Evolutionary conservation across 2,113 vertebrate species (phyloP).

Genomic region (Neodon shergylaensis): DNA sequence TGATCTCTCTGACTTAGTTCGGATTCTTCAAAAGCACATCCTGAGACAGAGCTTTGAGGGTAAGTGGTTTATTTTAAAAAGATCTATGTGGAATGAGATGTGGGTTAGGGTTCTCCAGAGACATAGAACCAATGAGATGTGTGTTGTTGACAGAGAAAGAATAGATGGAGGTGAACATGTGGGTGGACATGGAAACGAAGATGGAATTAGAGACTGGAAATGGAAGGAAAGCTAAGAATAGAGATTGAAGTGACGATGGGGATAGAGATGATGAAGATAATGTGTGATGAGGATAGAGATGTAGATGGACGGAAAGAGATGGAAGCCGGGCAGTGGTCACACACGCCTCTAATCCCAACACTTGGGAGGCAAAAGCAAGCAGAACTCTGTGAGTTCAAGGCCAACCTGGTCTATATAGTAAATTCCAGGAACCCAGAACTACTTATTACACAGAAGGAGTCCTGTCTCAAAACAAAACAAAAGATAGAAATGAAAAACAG

Average conservation of each 20-base stretch:
- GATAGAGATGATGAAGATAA: neutral
- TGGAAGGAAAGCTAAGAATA: neutral
- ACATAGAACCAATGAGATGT: neutral
- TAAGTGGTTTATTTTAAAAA: conserved; percentile 22
- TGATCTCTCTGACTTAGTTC: conserved; percentile 4
- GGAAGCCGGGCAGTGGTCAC: neutral
- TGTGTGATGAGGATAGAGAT: neutral
- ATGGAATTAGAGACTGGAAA: neutral
- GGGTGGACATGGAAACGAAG: neutral
- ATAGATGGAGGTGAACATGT: neutral
- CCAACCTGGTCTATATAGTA: neutral
- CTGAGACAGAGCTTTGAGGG: neutral
- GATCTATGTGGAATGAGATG: neutral
- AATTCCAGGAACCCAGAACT: neutral
- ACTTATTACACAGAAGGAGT: neutral
- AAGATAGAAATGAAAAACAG: neutral
- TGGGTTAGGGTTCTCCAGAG: neutral
- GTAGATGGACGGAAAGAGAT: neutral
- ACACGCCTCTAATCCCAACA: neutral
- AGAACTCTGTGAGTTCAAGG: neutral
- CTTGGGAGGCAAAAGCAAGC: neutral
- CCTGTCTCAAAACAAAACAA: neutral
- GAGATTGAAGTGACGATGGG: neutral
- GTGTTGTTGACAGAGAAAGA: neutral
- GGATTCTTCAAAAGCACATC: neutral